Conservation (phyloP, 2,797 vertebrate species). For the Xerus rutilus region DNA sequence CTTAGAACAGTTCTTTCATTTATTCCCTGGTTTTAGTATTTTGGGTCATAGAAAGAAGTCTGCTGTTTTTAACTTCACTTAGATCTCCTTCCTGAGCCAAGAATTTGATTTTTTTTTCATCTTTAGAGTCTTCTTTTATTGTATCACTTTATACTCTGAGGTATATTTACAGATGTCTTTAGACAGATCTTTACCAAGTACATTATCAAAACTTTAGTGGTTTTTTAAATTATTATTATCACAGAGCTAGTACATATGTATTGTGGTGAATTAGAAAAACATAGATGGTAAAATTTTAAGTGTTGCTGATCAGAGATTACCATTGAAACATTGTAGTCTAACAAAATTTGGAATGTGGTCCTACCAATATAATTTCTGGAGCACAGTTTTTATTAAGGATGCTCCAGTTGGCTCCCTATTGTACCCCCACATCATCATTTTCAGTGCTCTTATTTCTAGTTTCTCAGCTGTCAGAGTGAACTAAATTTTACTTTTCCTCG, state of each 20-base stretch:
- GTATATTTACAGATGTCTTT: not conserved
- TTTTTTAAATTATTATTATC: not conserved
- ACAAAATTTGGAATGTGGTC: not conserved
- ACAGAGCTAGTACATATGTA: not conserved
- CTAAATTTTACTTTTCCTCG: conserved; percentile 36
- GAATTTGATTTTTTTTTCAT: conserved; percentile 13
- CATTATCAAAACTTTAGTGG: not conserved
- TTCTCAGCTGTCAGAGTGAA: not conserved
- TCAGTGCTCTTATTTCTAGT: not conserved
- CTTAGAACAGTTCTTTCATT: not conserved
- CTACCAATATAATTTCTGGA: not conserved
- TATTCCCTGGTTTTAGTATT: not conserved
- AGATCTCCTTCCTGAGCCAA: not conserved
- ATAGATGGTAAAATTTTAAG: not conserved
- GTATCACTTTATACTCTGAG: not conserved
- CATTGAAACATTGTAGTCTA: not conserved
- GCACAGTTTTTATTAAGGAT: not conserved
- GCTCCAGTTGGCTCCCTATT: not conserved
- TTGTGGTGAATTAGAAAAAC: conserved; percentile 19
- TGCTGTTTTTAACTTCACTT: conserved; percentile 17
- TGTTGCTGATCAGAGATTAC: not conserved
- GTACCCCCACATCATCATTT: not conserved
- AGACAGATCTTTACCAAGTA: not conserved
- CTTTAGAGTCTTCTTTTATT: not conserved
- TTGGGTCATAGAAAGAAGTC: not conserved